A percentile compares a stretch with the other conserved stretches of the same genome.
These are phyloP conservation scores for Vanessa atalanta DNA, from an alignment of 1,140 invertebrate species.

Conservation along the genomic window DNA sequence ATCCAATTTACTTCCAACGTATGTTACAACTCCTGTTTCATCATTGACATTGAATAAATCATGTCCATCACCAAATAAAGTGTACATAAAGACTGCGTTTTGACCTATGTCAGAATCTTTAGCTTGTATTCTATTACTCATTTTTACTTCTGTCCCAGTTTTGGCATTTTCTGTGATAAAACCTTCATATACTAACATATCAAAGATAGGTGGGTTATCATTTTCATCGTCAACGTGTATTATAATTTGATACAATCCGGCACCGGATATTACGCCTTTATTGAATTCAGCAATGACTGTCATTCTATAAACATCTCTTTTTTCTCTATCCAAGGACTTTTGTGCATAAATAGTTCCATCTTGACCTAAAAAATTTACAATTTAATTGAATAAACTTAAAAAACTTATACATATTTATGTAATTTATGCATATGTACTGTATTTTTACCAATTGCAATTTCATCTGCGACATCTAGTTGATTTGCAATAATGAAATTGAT, in stretches of 20 bases:
- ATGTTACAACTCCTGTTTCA: constrained; percentile 84
- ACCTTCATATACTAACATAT: constrained; percentile 86
- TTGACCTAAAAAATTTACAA: constrained; percentile 57
- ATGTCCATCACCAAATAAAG: constrained; percentile 87
- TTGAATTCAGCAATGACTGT: constrained; percentile 89
- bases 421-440: not conserved
- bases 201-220: constrained; percentile 93
- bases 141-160: constrained; percentile 86
- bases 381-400: not conserved
- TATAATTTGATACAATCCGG: constrained; percentile 88
- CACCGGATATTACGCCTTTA: constrained; percentile 83
- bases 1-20: constrained; percentile 84
- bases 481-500: constrained; percentile 89
- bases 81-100: constrained; percentile 89
- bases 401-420: not conserved
- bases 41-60: constrained; percentile 89
- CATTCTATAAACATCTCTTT: constrained; percentile 86
- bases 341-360: constrained; percentile 91
- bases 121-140: constrained; percentile 85
- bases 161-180: constrained; percentile 89
- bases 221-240: constrained; percentile 94
- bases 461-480: constrained; percentile 88
- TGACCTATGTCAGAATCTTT: constrained; percentile 89
- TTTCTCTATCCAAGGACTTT: constrained; percentile 88
- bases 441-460: constrained; percentile 85